A percentile compares a stretch with the other conserved stretches of the same genome.
These are phyloP conservation scores for Apotomis capreana DNA, from an alignment of 2,888 invertebrate genomes.

Conservation along the genomic window DNA sequence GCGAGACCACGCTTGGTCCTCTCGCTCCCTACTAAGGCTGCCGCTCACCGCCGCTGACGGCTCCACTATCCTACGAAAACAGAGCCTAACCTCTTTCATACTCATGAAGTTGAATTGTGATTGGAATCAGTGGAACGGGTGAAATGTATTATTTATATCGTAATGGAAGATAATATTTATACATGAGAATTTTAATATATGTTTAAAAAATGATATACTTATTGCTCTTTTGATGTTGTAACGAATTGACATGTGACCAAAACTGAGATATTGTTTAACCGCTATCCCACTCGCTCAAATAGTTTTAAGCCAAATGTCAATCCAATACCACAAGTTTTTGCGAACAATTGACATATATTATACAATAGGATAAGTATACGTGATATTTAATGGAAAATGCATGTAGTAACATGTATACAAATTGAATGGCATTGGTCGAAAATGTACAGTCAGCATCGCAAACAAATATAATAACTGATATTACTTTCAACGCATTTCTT, in stretches of 20 bases:
- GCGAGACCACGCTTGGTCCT: too few species aligned
- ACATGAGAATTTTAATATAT: slow-evolving; percentile 4
- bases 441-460: slow-evolving; percentile 15
- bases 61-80: too few species aligned
- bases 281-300: too few species aligned
- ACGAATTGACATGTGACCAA: slow-evolving; percentile 4
- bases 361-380: slow-evolving; percentile 15
- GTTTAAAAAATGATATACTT: neutral
- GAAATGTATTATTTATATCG: slow-evolving; percentile 9
- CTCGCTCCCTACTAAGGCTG: too few species aligned
- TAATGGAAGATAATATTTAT: slow-evolving; percentile 33
- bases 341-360: slow-evolving; percentile 10
- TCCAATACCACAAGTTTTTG: slow-evolving; percentile 6
- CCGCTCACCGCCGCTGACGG: too few species aligned
- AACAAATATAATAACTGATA: neutral
- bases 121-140: neutral
- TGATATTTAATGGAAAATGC: slow-evolving; percentile 28
- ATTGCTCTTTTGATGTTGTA: slow-evolving; percentile 1
- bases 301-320: slow-evolving; percentile 2
- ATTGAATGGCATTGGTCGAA: slow-evolving; percentile 40
- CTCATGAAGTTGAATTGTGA: neutral
- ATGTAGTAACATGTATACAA: slow-evolving; percentile 31
- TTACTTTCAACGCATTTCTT: too few species aligned
- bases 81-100: too few species aligned
- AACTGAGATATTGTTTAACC: too few species aligned